phyloP scores from a whole-genome alignment of 1,140 invertebrate species.

The Vollenhovia emeryi region DNA sequence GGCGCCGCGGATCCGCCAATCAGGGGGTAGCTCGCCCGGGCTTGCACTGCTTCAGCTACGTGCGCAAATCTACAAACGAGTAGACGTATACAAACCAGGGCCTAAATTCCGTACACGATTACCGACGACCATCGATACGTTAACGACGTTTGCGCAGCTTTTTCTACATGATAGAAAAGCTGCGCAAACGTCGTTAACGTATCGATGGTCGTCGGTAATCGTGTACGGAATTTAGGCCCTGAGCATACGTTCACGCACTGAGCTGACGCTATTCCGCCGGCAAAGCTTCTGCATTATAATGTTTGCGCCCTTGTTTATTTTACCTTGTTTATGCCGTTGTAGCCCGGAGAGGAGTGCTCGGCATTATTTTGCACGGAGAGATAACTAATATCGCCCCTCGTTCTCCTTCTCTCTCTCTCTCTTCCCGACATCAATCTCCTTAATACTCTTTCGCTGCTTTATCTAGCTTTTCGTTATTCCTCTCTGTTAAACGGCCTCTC shows the following conservation, averaged over 20 bases:
- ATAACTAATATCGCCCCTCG: constrained; percentile 1
- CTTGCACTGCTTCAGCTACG: constrained; percentile 7
- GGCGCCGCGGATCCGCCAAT: too few species aligned
- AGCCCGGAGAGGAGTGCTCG: not conserved
- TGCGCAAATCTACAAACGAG: constrained; percentile 15
- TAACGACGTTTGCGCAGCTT: too few species aligned
- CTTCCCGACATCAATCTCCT: constrained; percentile 16
- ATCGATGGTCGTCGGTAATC: too few species aligned
- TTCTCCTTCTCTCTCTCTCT: not conserved
- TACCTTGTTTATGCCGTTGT: constrained; percentile 54
- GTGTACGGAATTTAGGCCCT: too few species aligned
- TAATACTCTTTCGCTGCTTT: constrained; percentile 8
- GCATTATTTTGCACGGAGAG: constrained; percentile 28
- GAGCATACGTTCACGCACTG: constrained; percentile 31
- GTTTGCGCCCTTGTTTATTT: constrained; percentile 60
- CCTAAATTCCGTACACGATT: too few species aligned
- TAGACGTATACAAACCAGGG: constrained; percentile 29
- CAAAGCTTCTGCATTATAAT: constrained; percentile 60
- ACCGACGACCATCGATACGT: too few species aligned
- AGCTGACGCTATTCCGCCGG: constrained; percentile 33
- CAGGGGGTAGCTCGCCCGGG: too few species aligned
- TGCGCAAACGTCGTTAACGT: too few species aligned
- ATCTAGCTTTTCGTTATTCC: constrained; percentile 1
- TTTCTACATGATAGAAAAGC: too few species aligned
- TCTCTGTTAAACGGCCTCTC: not conserved